phyloP scores from a whole-genome alignment of 2,888 invertebrate genomes.

The Eristalis arbustorum region DNA sequence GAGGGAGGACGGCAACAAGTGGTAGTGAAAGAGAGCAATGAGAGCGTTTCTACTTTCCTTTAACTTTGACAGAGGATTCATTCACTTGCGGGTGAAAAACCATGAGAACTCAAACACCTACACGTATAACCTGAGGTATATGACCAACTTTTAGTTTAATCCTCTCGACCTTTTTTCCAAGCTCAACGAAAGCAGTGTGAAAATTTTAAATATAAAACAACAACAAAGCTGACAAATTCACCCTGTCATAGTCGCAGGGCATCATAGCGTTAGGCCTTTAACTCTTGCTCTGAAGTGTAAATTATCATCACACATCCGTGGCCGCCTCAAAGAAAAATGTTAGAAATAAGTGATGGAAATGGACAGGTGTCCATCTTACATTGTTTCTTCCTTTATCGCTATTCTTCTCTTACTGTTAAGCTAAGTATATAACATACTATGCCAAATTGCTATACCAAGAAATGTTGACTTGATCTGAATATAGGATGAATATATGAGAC shows the following conservation, averaged over 20 bases:
- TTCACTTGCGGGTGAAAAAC: constrained; percentile 48
- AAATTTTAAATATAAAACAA: constrained; percentile 31
- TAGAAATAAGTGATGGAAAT: constrained; percentile 30
- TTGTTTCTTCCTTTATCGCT: background rate
- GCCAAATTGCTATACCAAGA: background rate
- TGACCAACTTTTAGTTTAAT: constrained; percentile 55
- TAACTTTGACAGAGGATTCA: constrained; percentile 40
- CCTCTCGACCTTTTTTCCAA: constrained; percentile 36
- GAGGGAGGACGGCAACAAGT: constrained; percentile 47
- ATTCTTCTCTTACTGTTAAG: background rate
- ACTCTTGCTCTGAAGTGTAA: constrained; percentile 16
- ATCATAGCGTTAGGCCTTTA: constrained; percentile 49
- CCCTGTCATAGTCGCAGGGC: constrained; percentile 25
- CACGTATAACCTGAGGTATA: constrained; percentile 5
- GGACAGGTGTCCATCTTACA: constrained; percentile 9
- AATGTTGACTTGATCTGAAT: background rate
- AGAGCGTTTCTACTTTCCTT: constrained; percentile 31
- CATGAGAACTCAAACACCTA: constrained; percentile 40
- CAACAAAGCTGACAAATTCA: constrained; percentile 29
- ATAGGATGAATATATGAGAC: constrained; percentile 1
- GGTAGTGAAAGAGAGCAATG: constrained; percentile 32
- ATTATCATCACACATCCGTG: constrained; percentile 51
- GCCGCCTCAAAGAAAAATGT: constrained; percentile 27
- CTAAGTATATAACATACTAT: constrained; percentile 4
- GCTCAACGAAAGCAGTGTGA: constrained; percentile 15